Conservation (phyloP, 2,113 vertebrate species). For the Asarcornis scutulata region DNA sequence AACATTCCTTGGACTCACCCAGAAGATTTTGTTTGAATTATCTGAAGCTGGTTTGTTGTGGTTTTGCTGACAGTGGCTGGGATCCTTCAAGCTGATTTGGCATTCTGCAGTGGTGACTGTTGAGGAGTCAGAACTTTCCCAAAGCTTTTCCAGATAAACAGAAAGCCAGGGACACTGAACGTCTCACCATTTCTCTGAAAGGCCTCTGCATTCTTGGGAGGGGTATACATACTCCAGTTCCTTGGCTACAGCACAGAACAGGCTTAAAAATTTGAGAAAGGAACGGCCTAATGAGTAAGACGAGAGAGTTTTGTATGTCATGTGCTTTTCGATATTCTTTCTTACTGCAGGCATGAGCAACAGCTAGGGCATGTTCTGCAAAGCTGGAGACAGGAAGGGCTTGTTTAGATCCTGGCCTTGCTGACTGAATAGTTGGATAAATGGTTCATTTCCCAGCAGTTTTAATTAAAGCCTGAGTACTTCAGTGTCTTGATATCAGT, state of each 20-base stretch:
- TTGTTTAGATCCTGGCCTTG: constrained; percentile 28
- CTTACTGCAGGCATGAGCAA: not conserved
- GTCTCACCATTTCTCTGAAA: constrained; percentile 2
- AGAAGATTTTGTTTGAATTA: constrained; percentile 35
- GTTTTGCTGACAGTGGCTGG: constrained; percentile 54
- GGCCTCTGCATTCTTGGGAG: not conserved
- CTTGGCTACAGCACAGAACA: not conserved
- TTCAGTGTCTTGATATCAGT: not conserved
- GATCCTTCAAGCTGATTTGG: constrained; percentile 30
- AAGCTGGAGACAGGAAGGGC: constrained; percentile 20
- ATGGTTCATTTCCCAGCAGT: not conserved
- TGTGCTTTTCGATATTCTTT: not conserved
- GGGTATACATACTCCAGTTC: not conserved
- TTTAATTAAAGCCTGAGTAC: not conserved
- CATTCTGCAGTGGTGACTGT: constrained; percentile 29
- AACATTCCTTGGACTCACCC: constrained; percentile 7
- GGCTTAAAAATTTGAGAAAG: constrained; percentile 16
- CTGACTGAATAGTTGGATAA: not conserved
- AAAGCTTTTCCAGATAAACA: constrained; percentile 31
- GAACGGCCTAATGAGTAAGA: not conserved
- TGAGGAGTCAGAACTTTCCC: constrained; percentile 45
- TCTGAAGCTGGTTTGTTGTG: constrained; percentile 12
- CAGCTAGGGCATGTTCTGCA: constrained; percentile 18
- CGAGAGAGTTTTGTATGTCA: not conserved
- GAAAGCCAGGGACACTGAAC: not conserved